Conservation (phyloP, 2,797 vertebrate genomes). For the Ara ararauna region DNA sequence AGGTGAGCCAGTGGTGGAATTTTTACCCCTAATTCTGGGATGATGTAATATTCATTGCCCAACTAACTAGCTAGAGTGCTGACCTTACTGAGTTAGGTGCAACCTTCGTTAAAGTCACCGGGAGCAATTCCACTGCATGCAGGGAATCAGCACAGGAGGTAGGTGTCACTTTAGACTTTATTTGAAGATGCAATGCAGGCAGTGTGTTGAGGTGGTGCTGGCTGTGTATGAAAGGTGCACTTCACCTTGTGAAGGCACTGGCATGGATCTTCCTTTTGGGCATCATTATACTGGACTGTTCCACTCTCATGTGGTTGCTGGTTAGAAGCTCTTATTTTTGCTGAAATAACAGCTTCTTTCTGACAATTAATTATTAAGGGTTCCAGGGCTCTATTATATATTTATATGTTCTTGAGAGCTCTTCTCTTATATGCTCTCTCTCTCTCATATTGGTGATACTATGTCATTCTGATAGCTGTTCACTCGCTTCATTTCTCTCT, state of each 20-base stretch:
- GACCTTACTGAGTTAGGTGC: background rate
- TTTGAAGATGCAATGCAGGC: background rate
- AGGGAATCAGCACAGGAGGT: background rate
- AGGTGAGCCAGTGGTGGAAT: background rate
- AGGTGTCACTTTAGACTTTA: background rate
- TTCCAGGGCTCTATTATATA: slow-evolving; percentile 70
- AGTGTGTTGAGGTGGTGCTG: background rate
- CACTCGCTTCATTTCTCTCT: slow-evolving; percentile 62
- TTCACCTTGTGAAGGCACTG: background rate
- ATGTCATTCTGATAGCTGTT: slow-evolving; percentile 41
- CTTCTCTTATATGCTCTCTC: slow-evolving; percentile 4
- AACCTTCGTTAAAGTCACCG: background rate
- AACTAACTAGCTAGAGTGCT: background rate
- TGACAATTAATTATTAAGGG: slow-evolving; percentile 71
- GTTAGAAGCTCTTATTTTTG: slow-evolving; percentile 49
- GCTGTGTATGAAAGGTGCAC: background rate
- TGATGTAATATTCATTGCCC: background rate
- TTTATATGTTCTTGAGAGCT: slow-evolving; percentile 70
- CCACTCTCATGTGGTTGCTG: background rate
- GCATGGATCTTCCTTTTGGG: background rate
- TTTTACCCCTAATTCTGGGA: background rate
- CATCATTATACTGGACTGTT: background rate
- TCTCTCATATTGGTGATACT: background rate
- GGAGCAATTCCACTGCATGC: background rate
- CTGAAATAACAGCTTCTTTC: slow-evolving; percentile 70